Conservation (phyloP, 2,888 invertebrate species). For the Synanthedon myopaeformis region DNA sequence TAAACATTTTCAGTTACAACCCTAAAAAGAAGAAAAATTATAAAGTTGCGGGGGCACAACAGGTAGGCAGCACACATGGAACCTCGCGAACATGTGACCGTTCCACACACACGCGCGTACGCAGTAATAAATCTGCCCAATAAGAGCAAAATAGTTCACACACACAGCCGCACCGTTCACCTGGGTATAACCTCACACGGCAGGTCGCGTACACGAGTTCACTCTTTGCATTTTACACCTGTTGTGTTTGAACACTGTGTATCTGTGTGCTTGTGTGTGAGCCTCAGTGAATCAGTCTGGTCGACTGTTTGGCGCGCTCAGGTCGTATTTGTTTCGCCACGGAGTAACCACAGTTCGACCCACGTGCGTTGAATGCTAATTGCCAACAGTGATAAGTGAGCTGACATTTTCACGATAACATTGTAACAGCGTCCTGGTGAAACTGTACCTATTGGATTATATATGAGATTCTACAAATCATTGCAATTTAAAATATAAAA, state of each 20-base stretch:
- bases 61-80: conserved; percentile 54
- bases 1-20: conserved; percentile 41
- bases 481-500: conserved; percentile 1
- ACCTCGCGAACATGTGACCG: conserved; percentile 56
- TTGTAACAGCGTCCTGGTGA: background rate
- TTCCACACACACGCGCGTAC: conserved; percentile 27
- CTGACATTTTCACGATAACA: conserved; percentile 33
- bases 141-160: conserved; percentile 61
- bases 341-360: conserved; percentile 20
- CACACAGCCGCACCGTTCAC: conserved; percentile 34
- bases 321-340: conserved; percentile 38
- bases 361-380: conserved; percentile 54
- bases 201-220: conserved; percentile 47
- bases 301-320: conserved; percentile 57
- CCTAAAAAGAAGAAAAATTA: conserved; percentile 53
- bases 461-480: background rate
- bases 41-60: conserved; percentile 57
- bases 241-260: conserved; percentile 31
- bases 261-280: conserved; percentile 40
- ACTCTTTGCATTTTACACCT: conserved; percentile 60
- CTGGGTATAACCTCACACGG: conserved; percentile 46
- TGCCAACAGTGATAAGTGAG: conserved; percentile 45
- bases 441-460: background rate
- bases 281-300: conserved; percentile 56
- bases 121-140: conserved; percentile 52